Conservation (phyloP, 1,140 invertebrate genomes). For the Neelides sp. region DNA sequence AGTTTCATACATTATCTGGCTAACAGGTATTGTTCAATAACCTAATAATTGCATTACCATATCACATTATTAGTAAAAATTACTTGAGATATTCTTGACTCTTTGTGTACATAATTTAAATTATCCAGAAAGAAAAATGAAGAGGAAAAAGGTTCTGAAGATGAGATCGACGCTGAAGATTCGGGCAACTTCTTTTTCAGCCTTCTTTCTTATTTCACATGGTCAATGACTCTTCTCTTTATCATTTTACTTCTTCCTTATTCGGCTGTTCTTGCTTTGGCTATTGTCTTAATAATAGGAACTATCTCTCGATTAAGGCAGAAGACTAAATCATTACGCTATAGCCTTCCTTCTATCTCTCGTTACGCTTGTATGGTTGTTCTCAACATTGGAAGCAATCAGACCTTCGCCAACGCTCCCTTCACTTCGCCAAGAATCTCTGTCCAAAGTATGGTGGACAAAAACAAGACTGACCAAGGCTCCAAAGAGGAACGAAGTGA, state of each 20-base stretch:
- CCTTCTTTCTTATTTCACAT: slow-evolving; percentile 9
- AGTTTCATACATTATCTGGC: neutral
- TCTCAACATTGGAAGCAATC: slow-evolving; percentile 20
- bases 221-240: slow-evolving; percentile 11
- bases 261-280: slow-evolving; percentile 9
- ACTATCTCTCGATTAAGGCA: slow-evolving; percentile 2
- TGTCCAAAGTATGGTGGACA: no score
- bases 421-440: no score
- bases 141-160: neutral
- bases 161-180: neutral
- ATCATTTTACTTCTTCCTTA: slow-evolving; percentile 12
- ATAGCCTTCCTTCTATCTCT: slow-evolving; percentile 16
- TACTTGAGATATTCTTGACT: neutral
- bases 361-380: slow-evolving; percentile 18
- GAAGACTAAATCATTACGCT: neutral
- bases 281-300: slow-evolving; percentile 12
- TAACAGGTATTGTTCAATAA: neutral
- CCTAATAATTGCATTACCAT: no score
- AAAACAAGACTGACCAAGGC: no score
- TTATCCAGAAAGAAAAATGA: neutral
- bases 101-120: slow-evolving; percentile 2
- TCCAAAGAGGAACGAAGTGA: no score
- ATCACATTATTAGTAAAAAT: no score
- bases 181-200: neutral
- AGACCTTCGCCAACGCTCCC: no score